Base-by-base conservation (phyloP, 2,113 vertebrate genomes). In the Protobothrops mucrosquamatus region DNA sequence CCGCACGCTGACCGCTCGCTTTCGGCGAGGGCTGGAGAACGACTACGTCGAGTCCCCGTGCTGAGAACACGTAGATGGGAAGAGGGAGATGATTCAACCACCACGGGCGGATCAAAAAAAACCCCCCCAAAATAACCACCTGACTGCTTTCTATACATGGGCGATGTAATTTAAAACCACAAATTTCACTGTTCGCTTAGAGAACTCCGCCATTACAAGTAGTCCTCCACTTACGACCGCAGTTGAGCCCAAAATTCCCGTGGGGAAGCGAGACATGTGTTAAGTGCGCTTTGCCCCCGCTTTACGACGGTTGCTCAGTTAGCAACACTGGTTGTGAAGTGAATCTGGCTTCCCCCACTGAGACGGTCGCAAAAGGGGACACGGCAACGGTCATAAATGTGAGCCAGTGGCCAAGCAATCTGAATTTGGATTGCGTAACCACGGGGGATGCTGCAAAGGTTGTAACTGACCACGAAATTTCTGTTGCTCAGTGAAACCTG, bases 41-140 rank as follows among this genome's bases (percentile, higher is more conserved):
- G 99, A 99, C 96, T 99, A 99, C 0, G 99, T 99, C 43, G 99
- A 99, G 97, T 99, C 99, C 0, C 99, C 99, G 0, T 99, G 99
- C 97, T 99, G 98, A 99, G 92, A 85, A 6, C 18, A 59, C 0
- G 12, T 26, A 55, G 86, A 4, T 43, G 34, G 43, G 29, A 15
- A 48, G 81, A 54, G 89, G 87, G 4, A 89, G 24, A 48, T 88
- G 29, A 48, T 88, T 34, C 85, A 74, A 87, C 87, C 95, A 69
- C 12, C 12, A 9, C 69, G 59, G 12, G 69, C 88, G 91, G 89
- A 87, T 23, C 34, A 24, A 51, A 39, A 0, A n/a, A n/a, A n/a
- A n/a, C n/a, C n/a, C n/a, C n/a, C n/a, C n/a, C n/a, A n/a, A n/a
- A 69, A n/a, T 10, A 51, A 7, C 64, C 29, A n/a, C 64, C 26